Percentiles rank a stretch among this genome's conserved stretches.
These are phyloP conservation scores for Liopterus haemorrhoidalis DNA, from an alignment of 2,888 invertebrate genomes.

Conservation along the genomic window DNA sequence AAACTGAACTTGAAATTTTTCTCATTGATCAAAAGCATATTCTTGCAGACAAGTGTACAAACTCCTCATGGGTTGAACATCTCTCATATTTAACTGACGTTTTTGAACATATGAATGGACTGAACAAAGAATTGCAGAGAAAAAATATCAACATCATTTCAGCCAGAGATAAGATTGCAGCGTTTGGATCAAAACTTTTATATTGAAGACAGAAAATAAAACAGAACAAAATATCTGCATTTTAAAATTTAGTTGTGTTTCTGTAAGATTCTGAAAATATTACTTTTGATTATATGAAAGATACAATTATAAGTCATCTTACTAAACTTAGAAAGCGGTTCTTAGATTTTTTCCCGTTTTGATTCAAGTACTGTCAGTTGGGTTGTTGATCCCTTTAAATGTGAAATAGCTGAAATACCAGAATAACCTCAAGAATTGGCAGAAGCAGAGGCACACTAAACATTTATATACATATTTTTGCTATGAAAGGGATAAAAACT, in stretches of 20 bases:
- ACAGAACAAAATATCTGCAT: slow-evolving; percentile 30
- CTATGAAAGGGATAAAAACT: too few relatives aligned
- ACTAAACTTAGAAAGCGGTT: slow-evolving; percentile 32
- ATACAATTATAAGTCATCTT: slow-evolving; percentile 32
- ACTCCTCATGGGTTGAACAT: too few relatives aligned
- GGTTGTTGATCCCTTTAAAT: slow-evolving; percentile 25
- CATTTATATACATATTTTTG: too few relatives aligned
- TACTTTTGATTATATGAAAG: slow-evolving; percentile 31
- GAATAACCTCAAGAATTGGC: slow-evolving; percentile 30
- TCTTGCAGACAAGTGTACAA: too few relatives aligned
- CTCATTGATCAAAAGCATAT: too few relatives aligned
- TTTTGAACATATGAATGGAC: slow-evolving; percentile 31
- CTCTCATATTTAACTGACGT: slow-evolving; percentile 30
- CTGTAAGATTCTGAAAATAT: slow-evolving; percentile 30
- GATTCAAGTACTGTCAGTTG: slow-evolving; percentile 29
- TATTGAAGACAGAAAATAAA: slow-evolving; percentile 30
- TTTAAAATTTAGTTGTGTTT: slow-evolving; percentile 30
- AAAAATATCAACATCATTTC: slow-evolving; percentile 29
- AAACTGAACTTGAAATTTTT: too few relatives aligned
- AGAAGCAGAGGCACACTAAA: too few relatives aligned
- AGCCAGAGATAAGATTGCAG: slow-evolving; percentile 28
- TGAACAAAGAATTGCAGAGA: slow-evolving; percentile 31
- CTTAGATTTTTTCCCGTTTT: slow-evolving; percentile 31
- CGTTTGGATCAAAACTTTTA: slow-evolving; percentile 30
- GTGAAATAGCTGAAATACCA: slow-evolving; percentile 24